phyloP scores from a whole-genome alignment of 1,140 invertebrate genomes.

The Brachionus rotundiformis region DNA sequence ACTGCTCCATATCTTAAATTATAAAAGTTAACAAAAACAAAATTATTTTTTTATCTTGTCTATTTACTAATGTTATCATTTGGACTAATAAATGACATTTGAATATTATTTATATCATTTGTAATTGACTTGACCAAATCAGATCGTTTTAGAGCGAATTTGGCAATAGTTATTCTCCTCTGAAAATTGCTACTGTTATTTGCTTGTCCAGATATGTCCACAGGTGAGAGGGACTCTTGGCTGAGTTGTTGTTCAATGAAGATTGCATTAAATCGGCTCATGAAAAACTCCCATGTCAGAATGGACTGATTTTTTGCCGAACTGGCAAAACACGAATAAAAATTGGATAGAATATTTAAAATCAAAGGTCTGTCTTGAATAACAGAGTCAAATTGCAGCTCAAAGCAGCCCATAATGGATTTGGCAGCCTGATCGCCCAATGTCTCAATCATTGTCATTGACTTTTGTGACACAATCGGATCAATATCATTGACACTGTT shows the following conservation, averaged over 20 bases:
- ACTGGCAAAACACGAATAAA: slow-evolving; percentile 88
- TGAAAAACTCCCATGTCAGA: slow-evolving; percentile 95
- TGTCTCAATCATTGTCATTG: slow-evolving; percentile 87
- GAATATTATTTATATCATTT: slow-evolving; percentile 75
- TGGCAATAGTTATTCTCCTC: background rate
- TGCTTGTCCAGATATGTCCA: slow-evolving; percentile 13
- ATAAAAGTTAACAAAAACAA: background rate
- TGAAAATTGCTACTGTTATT: slow-evolving; percentile 15
- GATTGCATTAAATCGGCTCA: slow-evolving; percentile 91
- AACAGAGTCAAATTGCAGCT: slow-evolving; percentile 72
- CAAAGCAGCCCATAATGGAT: slow-evolving; percentile 73
- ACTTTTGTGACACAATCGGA: slow-evolving; percentile 87
- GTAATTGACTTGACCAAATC: slow-evolving; percentile 34
- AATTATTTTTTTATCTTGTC: slow-evolving; percentile 57
- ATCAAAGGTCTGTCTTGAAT: slow-evolving; percentile 95
- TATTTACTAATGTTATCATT: background rate
- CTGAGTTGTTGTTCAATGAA: slow-evolving; percentile 90
- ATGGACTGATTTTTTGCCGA: slow-evolving; percentile 70
- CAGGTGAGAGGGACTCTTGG: background rate
- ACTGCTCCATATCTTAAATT: background rate
- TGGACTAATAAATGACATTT: background rate
- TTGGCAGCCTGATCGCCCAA: slow-evolving; percentile 76
- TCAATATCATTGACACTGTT: slow-evolving; percentile 93
- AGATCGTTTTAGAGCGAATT: slow-evolving; percentile 16
- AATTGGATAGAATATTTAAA: slow-evolving; percentile 82